These are phyloP conservation scores for Esperia sulphurella DNA, from an alignment of 2,888 invertebrate species.

Conservation along the genomic window DNA sequence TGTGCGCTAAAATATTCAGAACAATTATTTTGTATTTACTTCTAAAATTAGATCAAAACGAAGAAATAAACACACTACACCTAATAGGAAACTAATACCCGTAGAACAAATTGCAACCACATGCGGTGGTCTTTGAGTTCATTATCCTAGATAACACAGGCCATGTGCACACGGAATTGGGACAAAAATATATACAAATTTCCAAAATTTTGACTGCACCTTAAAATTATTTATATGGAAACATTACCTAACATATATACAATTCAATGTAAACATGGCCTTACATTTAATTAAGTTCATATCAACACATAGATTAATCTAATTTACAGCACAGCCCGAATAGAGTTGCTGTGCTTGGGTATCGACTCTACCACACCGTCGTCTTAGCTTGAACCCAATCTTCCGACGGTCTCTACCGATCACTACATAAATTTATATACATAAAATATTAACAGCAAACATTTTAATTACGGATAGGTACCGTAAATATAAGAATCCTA, in stretches of 20 bases:
- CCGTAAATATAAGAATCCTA: conserved; percentile 41
- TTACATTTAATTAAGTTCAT: conserved; percentile 21
- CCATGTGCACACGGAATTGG: conserved; percentile 51
- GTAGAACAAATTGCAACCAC: conserved; percentile 73
- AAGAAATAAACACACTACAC: conserved; percentile 66
- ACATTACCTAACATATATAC: conserved; percentile 30
- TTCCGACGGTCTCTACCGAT: conserved; percentile 16
- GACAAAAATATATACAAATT: conserved; percentile 39
- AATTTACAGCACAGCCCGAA: conserved; percentile 15
- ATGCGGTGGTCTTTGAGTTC: conserved; percentile 9
- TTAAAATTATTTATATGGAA: conserved; percentile 30
- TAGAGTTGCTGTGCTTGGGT: conserved; percentile 13
- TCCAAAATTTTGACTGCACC: conserved; percentile 40
- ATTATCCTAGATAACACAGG: conserved; percentile 21
- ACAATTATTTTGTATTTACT: conserved; percentile 36
- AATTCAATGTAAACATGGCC: conserved; percentile 39
- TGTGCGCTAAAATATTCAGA: conserved; percentile 63
- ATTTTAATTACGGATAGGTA: conserved; percentile 33
- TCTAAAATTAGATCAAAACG: conserved; percentile 48
- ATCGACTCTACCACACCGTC: conserved; percentile 6
- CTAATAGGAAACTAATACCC: conserved; percentile 81
- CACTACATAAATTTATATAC: conserved; percentile 33
- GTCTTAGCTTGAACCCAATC: conserved; percentile 15
- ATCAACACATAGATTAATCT: conserved; percentile 27
- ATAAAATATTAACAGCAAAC: conserved; percentile 43